These are phyloP conservation scores for Hydropsyche tenuis DNA, from an alignment of 1,140 invertebrate species.

Conservation along the genomic window DNA sequence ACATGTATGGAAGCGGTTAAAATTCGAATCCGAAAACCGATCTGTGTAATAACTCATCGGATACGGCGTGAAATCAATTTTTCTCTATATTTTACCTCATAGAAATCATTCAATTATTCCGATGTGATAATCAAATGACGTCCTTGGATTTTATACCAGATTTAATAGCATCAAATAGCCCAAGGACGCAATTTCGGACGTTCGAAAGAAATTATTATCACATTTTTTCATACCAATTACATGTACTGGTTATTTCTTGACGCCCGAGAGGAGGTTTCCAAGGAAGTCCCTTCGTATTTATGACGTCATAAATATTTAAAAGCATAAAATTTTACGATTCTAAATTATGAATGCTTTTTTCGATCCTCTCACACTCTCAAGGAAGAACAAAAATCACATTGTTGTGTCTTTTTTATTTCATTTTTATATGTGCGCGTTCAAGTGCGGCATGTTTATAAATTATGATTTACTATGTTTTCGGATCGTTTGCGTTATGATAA, in stretches of 20 bases:
- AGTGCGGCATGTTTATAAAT: too few species aligned
- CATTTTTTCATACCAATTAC: not conserved
- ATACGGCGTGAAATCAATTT: slow-evolving; percentile 22
- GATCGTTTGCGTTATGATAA: too few species aligned
- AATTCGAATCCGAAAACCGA: slow-evolving; percentile 8
- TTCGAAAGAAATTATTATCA: too few species aligned
- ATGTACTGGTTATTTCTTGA: not conserved
- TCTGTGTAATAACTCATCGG: slow-evolving; percentile 14
- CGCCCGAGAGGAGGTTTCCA: not conserved
- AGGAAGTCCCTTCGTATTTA: slow-evolving; percentile 25
- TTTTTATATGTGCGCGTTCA: too few species aligned
- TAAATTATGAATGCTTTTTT: slow-evolving; percentile 33
- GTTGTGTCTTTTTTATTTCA: not conserved
- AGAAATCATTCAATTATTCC: too few species aligned
- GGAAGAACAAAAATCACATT: not conserved
- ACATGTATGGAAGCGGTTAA: not conserved
- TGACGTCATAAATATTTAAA: slow-evolving; percentile 35
- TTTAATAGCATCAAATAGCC: too few species aligned
- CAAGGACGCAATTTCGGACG: too few species aligned
- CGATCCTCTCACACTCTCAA: slow-evolving; percentile 2
- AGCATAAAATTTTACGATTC: slow-evolving; percentile 8
- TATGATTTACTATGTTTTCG: too few species aligned
- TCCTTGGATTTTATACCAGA: too few species aligned
- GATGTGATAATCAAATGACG: too few species aligned
- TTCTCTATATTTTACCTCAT: slow-evolving; percentile 7